Conservation (phyloP, 1,140 invertebrate genomes). For the Eurosta solidaginis region DNA sequence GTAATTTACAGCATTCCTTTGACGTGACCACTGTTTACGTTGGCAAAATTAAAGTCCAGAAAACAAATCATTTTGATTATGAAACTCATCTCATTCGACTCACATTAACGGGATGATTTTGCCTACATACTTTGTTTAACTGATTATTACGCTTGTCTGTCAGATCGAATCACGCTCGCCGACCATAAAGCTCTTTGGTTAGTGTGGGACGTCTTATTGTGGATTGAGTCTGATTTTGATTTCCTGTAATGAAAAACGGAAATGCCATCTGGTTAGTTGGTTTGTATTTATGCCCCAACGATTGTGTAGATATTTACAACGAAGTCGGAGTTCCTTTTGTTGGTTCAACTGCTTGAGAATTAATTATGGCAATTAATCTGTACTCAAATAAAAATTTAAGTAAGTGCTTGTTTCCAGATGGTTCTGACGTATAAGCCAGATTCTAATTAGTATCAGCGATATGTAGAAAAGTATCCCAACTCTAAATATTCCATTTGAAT, state of each 20-base stretch:
- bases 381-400: constrained; percentile 31
- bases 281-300: background rate
- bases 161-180: background rate
- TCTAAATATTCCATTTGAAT: no score
- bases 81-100: background rate
- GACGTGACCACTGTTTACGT: background rate
- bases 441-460: no score
- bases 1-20: background rate
- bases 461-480: no score
- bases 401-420: no score
- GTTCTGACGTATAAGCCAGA: no score
- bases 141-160: constrained; percentile 1
- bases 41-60: background rate
- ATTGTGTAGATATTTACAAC: background rate
- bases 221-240: constrained; percentile 35
- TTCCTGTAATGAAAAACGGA: constrained; percentile 57
- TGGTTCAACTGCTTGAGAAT: constrained; percentile 14
- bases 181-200: no score
- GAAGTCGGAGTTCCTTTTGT: background rate
- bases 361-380: constrained; percentile 38
- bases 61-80: constrained; percentile 27
- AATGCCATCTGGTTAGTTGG: constrained; percentile 50
- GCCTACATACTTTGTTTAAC: background rate
- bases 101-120: background rate
- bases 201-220: no score